Conservation (phyloP, 1,140 invertebrate species). For the Episyrphus balteatus region DNA sequence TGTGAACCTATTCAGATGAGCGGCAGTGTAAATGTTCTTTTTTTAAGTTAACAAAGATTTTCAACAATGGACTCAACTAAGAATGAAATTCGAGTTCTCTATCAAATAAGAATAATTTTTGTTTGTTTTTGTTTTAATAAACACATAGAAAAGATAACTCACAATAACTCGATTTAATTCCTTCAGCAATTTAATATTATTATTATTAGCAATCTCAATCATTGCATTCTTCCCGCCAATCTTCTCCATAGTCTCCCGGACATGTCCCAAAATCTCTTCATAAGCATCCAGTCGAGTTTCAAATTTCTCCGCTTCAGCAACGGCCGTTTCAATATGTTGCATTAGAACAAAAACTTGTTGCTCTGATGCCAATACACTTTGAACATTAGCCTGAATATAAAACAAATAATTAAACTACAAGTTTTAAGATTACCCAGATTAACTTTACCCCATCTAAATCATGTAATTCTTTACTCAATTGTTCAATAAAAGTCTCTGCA, state of each 20-base stretch:
- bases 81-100: too few species aligned
- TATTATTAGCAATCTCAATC: conserved; percentile 75
- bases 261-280: conserved; percentile 68
- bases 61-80: background rate
- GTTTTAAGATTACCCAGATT: conserved; percentile 21
- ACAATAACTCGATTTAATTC: conserved; percentile 75
- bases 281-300: conserved; percentile 63
- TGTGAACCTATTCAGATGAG: too few species aligned
- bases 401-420: too few species aligned
- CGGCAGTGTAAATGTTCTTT: too few species aligned
- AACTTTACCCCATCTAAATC: conserved; percentile 51
- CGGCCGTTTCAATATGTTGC: conserved; percentile 69
- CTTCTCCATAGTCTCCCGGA: conserved; percentile 74
- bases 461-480: conserved; percentile 55
- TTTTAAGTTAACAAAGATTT: too few species aligned
- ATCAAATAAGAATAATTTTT: too few species aligned
- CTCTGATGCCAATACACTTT: conserved; percentile 68
- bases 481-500: conserved; percentile 62
- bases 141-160: conserved; percentile 31
- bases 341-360: conserved; percentile 71
- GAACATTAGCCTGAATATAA: conserved; percentile 55
- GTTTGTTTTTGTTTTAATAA: too few species aligned
- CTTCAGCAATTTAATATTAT: conserved; percentile 66
- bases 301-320: conserved; percentile 63
- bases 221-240: conserved; percentile 87